Percentiles rank a stretch among this genome's conserved stretches.
phyloP scores from a whole-genome alignment of 2,797 vertebrate species.

The Melanogrammus aeglefinus region DNA sequence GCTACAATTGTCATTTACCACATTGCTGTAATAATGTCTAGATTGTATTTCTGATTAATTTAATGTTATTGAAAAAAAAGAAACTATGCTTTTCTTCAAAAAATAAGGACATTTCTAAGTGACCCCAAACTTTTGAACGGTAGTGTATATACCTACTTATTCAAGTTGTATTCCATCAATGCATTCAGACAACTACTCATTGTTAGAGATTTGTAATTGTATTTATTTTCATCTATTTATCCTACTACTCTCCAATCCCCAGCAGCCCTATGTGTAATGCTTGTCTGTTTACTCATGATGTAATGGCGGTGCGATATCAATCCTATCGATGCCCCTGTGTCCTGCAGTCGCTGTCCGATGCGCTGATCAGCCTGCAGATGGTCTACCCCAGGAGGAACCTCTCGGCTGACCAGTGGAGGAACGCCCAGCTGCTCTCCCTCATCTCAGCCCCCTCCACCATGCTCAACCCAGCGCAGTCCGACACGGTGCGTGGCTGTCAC shows the following conservation, averaged over 20 bases:
- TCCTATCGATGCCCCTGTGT: background rate
- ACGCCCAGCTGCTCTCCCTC: constrained; percentile 94
- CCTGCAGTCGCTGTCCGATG: constrained; percentile 91
- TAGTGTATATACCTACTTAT: too few species aligned
- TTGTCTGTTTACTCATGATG: too few species aligned
- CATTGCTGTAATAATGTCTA: too few species aligned
- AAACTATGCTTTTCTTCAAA: too few species aligned
- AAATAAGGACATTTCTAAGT: too few species aligned
- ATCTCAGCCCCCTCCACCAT: constrained; percentile 98
- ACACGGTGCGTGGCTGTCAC: constrained; percentile 76
- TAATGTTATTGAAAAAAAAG: too few species aligned
- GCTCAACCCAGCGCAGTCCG: constrained; percentile 98
- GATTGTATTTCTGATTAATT: too few species aligned
- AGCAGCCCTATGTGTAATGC: background rate
- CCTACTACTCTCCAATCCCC: background rate
- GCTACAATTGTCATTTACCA: too few species aligned
- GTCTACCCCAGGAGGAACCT: constrained; percentile 96
- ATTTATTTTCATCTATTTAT: background rate
- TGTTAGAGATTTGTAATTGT: background rate
- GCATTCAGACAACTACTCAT: background rate
- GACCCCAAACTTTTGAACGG: too few species aligned
- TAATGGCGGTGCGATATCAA: background rate
- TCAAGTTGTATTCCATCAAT: too few species aligned
- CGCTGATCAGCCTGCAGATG: constrained; percentile 95
- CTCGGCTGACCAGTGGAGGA: constrained; percentile 98